phyloP scores from a whole-genome alignment of 2,888 invertebrate genomes.

The Noctua pronuba region DNA sequence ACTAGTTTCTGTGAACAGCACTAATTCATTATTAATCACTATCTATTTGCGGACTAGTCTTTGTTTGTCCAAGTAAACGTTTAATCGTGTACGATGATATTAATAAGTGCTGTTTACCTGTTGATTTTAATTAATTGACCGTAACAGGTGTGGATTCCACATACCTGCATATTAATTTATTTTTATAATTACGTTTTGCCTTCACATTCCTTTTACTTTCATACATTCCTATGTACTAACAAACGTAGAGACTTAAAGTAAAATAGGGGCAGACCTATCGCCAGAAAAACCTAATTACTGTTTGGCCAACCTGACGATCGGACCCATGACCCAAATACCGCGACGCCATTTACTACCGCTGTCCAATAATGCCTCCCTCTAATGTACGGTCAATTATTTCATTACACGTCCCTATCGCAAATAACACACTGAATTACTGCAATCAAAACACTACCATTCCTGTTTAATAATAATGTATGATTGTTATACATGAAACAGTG shows the following conservation, averaged over 20 bases:
- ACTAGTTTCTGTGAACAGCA: constrained; percentile 18
- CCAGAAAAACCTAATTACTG: constrained; percentile 32
- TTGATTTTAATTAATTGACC: constrained; percentile 42
- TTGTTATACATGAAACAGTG: constrained; percentile 27
- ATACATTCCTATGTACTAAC: not conserved
- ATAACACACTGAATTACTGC: constrained; percentile 34
- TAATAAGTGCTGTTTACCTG: constrained; percentile 27
- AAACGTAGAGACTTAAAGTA: not conserved
- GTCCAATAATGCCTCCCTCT: constrained; percentile 33
- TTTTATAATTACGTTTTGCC: not conserved
- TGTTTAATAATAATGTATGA: constrained; percentile 40
- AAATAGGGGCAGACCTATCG: not conserved
- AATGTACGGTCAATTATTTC: constrained; percentile 39
- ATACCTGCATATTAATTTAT: constrained; percentile 41
- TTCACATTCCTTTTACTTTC: not conserved
- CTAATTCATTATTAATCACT: constrained; percentile 3
- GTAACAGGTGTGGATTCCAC: constrained; percentile 16
- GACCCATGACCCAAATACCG: constrained; percentile 41
- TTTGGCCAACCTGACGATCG: constrained; percentile 30
- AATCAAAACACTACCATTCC: constrained; percentile 36
- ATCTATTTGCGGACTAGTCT: constrained; percentile 15
- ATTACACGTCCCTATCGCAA: constrained; percentile 50
- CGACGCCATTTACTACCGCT: constrained; percentile 25
- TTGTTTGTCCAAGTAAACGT: constrained; percentile 11
- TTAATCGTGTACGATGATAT: constrained; percentile 4